Conservation (phyloP, 2,888 invertebrate genomes). For the Dicycla oo region DNA sequence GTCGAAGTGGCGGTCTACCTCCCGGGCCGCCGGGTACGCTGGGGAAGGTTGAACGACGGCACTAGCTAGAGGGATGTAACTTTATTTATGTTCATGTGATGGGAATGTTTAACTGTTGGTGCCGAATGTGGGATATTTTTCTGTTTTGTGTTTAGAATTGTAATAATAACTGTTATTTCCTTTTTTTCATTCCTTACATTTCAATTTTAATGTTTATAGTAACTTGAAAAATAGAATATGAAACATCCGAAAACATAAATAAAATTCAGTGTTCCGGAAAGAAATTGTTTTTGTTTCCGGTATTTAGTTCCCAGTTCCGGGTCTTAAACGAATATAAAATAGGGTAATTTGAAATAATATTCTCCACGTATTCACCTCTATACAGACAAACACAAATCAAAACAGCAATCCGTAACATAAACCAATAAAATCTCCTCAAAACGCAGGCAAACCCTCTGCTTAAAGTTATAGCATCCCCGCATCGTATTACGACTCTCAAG, state of each 20-base stretch:
- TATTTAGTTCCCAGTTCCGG: slow-evolving; percentile 13
- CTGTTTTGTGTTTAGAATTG: not conserved
- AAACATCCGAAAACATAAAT: not conserved
- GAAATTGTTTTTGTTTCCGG: not conserved
- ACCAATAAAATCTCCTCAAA: not conserved
- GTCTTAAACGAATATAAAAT: not conserved
- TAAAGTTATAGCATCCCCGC: not conserved
- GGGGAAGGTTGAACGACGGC: slow-evolving; percentile 42
- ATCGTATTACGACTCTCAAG: slow-evolving; percentile 29
- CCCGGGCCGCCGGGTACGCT: slow-evolving; percentile 25
- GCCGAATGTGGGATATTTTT: slow-evolving; percentile 1
- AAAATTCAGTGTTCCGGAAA: not conserved
- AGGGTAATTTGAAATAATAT: not conserved
- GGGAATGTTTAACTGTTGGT: slow-evolving; percentile 18
- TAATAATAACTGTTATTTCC: not conserved
- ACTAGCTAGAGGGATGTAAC: slow-evolving; percentile 38
- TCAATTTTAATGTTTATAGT: not conserved
- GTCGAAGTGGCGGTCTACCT: slow-evolving; percentile 47
- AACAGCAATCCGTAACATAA: not conserved
- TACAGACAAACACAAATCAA: not conserved
- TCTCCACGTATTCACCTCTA: not conserved
- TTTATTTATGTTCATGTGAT: slow-evolving; percentile 19
- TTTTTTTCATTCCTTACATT: not conserved
- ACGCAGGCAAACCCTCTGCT: slow-evolving; percentile 26
- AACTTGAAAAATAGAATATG: not conserved